Base-by-base conservation (phyloP, 2,113 vertebrate genomes). In the Cryptomyrus ogoouensis region DNA sequence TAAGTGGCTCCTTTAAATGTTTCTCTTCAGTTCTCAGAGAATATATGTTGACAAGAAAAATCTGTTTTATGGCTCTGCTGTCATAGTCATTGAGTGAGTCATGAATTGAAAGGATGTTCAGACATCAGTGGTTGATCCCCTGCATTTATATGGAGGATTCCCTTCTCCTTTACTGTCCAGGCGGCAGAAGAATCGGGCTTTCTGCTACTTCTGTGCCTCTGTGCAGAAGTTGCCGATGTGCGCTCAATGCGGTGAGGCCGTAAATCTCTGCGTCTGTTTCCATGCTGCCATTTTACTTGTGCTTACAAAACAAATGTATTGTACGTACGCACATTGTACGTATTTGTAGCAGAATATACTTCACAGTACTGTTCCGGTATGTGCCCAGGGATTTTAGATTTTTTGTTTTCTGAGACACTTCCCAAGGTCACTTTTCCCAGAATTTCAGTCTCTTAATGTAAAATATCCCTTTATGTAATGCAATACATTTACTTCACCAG, bases 121-220 rank as follows among this genome's bases (percentile, higher is more conserved):
- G 39, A 39, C 31, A 42, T 35, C 35, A 42, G 17, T 6, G 74
- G 13, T 80, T 6, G 74, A 80, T 42, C 6, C 35, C 31, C 6
- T 80, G 3, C 13, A 15, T 88, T 35, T 93, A 91, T 90, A 91
- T 1, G 15, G 15, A 9, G 17, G 44, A 91, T 47, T 87, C 39
- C 5, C 15, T 89, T 95, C n/a, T 91, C 90, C 93, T 87, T 77
- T 46, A 88, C 52, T 52, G 77, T 88, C 27, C 93, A 99, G 98
- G 88, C 97, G 98, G 89, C 98, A 99, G 96, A 99, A 99, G 95
- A 99, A 99, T 91, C 95, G 98, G 95, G 98, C 98, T 0, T 99
- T 99, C 95, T 99, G 98, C 94, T 99, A 99, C 94, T 99, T 99
- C 94, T 99, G 98, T 91, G 96, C 94, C 90, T 96, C 96, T 7